phyloP scores from a whole-genome alignment of 1,140 invertebrate genomes.

The Antheraea pernyi region DNA sequence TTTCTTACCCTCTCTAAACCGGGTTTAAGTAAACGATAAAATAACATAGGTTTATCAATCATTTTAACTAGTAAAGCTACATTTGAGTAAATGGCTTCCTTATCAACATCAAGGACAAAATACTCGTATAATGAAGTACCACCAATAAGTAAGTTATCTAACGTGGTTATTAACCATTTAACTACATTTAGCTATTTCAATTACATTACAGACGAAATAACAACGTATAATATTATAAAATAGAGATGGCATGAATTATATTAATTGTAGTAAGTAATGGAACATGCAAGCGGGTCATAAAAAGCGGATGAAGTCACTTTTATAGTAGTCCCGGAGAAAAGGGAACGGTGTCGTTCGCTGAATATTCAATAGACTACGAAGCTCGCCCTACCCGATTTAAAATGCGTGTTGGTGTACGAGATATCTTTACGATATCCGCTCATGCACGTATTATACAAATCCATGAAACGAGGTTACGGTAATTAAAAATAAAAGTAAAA shows the following conservation, averaged over 20 bases:
- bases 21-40: too few species aligned
- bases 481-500: slow-evolving; percentile 1
- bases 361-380: slow-evolving; percentile 40
- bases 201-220: neutral
- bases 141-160: too few species aligned
- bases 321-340: slow-evolving; percentile 30
- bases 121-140: too few species aligned
- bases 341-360: slow-evolving; percentile 29
- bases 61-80: too few species aligned
- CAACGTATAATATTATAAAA: slow-evolving; percentile 1
- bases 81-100: too few species aligned
- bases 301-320: slow-evolving; percentile 41
- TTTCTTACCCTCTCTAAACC: too few species aligned
- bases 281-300: slow-evolving; percentile 16
- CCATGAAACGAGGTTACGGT: neutral
- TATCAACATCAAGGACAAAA: too few species aligned
- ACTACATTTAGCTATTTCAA: too few species aligned
- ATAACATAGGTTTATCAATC: too few species aligned
- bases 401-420: slow-evolving; percentile 1
- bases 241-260: slow-evolving; percentile 5
- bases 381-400: slow-evolving; percentile 5
- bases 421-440: slow-evolving; percentile 1
- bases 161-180: too few species aligned
- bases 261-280: slow-evolving; percentile 11
- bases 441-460: neutral